A percentile compares a stretch with the other conserved stretches of the same genome.
Conservation (phyloP, 2,797 vertebrate genomes). For the Gymnodraco acuticeps region DNA sequence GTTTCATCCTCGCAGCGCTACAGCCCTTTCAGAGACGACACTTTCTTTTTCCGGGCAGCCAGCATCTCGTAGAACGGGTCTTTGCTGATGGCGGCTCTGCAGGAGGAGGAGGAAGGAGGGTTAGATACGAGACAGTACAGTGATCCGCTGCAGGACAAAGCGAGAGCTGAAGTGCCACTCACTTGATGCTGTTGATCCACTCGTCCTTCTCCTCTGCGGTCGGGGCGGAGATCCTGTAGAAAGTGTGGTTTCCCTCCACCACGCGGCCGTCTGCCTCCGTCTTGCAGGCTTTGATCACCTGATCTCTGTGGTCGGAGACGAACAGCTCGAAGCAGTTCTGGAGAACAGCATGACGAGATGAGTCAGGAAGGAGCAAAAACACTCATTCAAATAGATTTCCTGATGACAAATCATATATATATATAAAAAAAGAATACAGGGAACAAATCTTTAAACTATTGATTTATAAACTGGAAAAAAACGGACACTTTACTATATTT, state of each 20-base stretch:
- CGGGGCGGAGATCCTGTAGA: conserved; percentile 96
- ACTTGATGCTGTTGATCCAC: conserved; percentile 99
- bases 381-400: not conserved
- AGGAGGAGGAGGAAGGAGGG: not conserved
- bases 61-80: conserved; percentile 99
- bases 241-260: conserved; percentile 97
- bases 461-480: not conserved
- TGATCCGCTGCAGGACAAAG: not conserved
- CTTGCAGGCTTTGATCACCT: conserved; percentile 99
- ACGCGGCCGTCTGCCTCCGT: conserved; percentile 96
- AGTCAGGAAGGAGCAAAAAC: not conserved
- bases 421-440: not conserved
- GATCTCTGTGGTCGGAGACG: conserved; percentile 97
- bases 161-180: conserved; percentile 49
- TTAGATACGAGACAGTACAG: not conserved
- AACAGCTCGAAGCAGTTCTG: conserved; percentile 99
- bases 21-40: conserved; percentile 92
- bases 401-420: not conserved
- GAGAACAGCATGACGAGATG: not conserved
- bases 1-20: conserved; percentile 63
- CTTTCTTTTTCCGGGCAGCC: conserved; percentile 96
- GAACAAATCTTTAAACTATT: too few species aligned
- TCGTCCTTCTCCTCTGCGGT: conserved; percentile 95
- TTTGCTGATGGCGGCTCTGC: conserved; percentile 96
- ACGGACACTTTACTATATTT: not conserved